Percentiles rank a stretch among this genome's conserved stretches.
These are phyloP conservation scores for Aphelenchoides avenae DNA, from an alignment of 1,140 invertebrate genomes.

Conservation along the genomic window DNA sequence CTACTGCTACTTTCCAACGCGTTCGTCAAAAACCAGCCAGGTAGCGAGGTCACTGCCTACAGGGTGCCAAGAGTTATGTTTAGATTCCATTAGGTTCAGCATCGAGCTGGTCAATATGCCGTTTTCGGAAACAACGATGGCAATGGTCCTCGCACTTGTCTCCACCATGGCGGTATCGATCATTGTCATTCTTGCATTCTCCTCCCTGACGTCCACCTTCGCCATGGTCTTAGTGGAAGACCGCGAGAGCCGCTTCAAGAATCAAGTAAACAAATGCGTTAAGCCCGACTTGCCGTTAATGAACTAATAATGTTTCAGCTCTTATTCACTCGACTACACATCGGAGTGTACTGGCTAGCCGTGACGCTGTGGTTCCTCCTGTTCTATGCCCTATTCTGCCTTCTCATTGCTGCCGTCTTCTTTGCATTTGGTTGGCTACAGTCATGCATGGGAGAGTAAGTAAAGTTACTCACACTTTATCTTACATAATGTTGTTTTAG, in stretches of 20 bases:
- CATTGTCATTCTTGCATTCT: slow-evolving; percentile 30
- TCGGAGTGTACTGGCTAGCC: slow-evolving; percentile 37
- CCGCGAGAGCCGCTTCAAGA: slow-evolving; percentile 24
- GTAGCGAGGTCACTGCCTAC: slow-evolving; percentile 11
- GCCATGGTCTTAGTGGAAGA: slow-evolving; percentile 41
- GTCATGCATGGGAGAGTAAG: slow-evolving; percentile 11
- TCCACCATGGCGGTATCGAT: neutral
- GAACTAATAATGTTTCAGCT: slow-evolving; percentile 18
- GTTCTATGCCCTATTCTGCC: slow-evolving; percentile 36
- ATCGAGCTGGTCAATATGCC: slow-evolving; percentile 29
- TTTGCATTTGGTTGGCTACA: slow-evolving; percentile 37
- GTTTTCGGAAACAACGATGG: neutral
- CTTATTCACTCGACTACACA: slow-evolving; percentile 35
- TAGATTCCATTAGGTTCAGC: slow-evolving; percentile 22
- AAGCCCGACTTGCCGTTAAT: neutral
- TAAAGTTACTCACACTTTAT: slow-evolving; percentile 3
- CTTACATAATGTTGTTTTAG: slow-evolving; percentile 30
- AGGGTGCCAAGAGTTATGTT: too few species aligned
- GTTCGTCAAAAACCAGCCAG: slow-evolving; percentile 19
- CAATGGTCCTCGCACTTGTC: neutral
- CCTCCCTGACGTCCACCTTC: slow-evolving; percentile 34
- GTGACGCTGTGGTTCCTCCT: slow-evolving; percentile 32
- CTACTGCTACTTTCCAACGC: slow-evolving; percentile 38
- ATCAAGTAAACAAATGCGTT: slow-evolving; percentile 27
- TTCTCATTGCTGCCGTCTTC: slow-evolving; percentile 18